Evolutionary conservation across 2,113 vertebrate species (phyloP), one percentile per base, ranked within the genome.

Genomic region (Heterocephalus glaber): DNA sequence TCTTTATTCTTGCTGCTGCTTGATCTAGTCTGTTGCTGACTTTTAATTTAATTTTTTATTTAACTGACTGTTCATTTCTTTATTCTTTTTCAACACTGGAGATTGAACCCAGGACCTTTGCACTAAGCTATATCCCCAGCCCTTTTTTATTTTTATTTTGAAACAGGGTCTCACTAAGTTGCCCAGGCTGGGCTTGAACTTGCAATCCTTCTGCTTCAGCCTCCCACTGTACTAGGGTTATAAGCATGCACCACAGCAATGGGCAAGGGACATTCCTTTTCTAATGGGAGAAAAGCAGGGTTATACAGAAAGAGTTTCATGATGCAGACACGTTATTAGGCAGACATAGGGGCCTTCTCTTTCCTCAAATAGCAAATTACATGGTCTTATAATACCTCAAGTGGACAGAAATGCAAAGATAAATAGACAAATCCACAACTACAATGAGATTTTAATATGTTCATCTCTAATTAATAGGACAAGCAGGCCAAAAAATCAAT

Each of bases 381-480:
- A 30, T 44, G 30, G 2, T 47, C 66, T 66, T 38, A 24, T 12
- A 38, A 85, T 68, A 49, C 19, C 28, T 44, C 61, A 79, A 87
- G 68, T 74, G 33, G 16, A 84, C 54, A 79, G 26, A 87, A 58
- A 54, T 72, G 60, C 28, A 92, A 86, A 58, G 54, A 65, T 61
- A 86, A 63, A 58, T 5, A 87, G 47, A 79, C 6, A 84, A 56
- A 90, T 65, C 26, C 65, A 30, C 68, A 52, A 68, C 61, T 63
- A 68, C 70, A 87, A 11, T 49, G 74, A 58, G 84, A 68, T 63
- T 22, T 66, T 91, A 85, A 52, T 66, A 58, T 44, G 33, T n/a
- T 77, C 22, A 61, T 79, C 72, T 93, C 83, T 70, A 90, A 87
- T 60, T 66, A 93, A 30, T 47, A 94, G 49, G 16, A 79, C 33